A percentile compares a stretch with the other conserved stretches of the same genome.
Evolutionary conservation across 1,140 invertebrate genomes (phyloP).

Genomic region (Chironomus striatipennis): DNA sequence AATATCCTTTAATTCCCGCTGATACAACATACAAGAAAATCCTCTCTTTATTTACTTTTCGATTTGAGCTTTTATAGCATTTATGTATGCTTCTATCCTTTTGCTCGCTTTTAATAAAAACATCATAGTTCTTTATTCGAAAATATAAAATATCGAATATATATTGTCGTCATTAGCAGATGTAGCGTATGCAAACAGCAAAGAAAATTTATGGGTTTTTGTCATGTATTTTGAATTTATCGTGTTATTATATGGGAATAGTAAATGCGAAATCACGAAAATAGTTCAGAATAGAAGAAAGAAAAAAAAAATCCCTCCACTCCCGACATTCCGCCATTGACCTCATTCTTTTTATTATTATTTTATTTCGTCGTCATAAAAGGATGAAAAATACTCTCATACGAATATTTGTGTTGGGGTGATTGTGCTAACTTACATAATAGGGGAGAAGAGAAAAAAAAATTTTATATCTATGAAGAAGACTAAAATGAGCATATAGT

Average conservation of each 20-base stretch:
- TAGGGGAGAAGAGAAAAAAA: too few species aligned
- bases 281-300: background rate
- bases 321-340: background rate
- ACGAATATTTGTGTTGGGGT: too few species aligned
- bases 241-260: background rate
- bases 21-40: too few species aligned
- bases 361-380: background rate
- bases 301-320: background rate
- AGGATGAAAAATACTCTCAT: too few species aligned
- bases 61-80: too few species aligned
- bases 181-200: background rate
- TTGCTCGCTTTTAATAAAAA: too few species aligned
- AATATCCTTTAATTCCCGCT: too few species aligned
- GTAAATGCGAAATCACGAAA: background rate
- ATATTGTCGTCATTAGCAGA: slow-evolving; percentile 15
- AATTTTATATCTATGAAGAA: too few species aligned
- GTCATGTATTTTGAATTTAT: background rate
- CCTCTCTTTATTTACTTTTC: too few species aligned
- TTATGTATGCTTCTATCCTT: too few species aligned
- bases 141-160: slow-evolving; percentile 6
- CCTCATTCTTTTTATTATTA: background rate
- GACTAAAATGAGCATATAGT: background rate
- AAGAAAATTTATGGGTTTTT: background rate
- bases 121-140: background rate
- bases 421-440: too few species aligned